These are phyloP conservation scores for Drosophila takahashii DNA, from an alignment of 1,140 invertebrate genomes.

Conservation along the genomic window DNA sequence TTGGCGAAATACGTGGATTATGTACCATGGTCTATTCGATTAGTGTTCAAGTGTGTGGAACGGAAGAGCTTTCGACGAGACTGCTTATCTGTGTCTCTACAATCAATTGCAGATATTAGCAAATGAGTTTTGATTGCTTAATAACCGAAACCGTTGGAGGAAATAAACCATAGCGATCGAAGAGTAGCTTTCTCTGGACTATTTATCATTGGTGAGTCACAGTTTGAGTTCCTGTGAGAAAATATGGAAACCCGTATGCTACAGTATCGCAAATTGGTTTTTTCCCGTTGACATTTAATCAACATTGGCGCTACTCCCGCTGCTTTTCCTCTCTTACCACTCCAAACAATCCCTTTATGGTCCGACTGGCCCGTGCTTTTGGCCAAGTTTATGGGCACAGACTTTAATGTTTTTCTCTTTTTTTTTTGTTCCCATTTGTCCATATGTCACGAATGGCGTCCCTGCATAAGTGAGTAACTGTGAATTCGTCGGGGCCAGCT, in stretches of 20 bases:
- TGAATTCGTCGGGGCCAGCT: slow-evolving; percentile 35
- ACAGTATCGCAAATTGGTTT: slow-evolving; percentile 22
- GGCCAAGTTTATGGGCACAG: slow-evolving; percentile 47
- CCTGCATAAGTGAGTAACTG: slow-evolving; percentile 49
- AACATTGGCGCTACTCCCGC: slow-evolving; percentile 29
- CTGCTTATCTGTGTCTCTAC: slow-evolving; percentile 3
- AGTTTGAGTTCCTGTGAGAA: not conserved
- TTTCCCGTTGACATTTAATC: slow-evolving; percentile 55
- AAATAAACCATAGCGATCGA: slow-evolving; percentile 3
- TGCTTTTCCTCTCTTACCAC: not conserved
- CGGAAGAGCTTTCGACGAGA: slow-evolving; percentile 48
- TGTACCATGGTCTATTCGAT: slow-evolving; percentile 45
- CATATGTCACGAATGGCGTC: slow-evolving; percentile 44
- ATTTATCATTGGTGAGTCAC: not conserved
- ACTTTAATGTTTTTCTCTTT: slow-evolving; percentile 24
- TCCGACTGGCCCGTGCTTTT: slow-evolving; percentile 23
- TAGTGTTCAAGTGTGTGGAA: slow-evolving; percentile 36
- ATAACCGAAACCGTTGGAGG: slow-evolving; percentile 33
- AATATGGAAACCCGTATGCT: slow-evolving; percentile 10
- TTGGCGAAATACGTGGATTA: slow-evolving; percentile 32
- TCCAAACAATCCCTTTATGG: slow-evolving; percentile 35
- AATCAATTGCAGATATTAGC: slow-evolving; percentile 30
- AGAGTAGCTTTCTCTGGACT: slow-evolving; percentile 15
- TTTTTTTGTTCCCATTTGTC: slow-evolving; percentile 5
- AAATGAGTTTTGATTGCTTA: slow-evolving; percentile 45